Evolutionary conservation across 1,140 invertebrate genomes (phyloP).

Genomic region (Zaprionus vittiger): DNA sequence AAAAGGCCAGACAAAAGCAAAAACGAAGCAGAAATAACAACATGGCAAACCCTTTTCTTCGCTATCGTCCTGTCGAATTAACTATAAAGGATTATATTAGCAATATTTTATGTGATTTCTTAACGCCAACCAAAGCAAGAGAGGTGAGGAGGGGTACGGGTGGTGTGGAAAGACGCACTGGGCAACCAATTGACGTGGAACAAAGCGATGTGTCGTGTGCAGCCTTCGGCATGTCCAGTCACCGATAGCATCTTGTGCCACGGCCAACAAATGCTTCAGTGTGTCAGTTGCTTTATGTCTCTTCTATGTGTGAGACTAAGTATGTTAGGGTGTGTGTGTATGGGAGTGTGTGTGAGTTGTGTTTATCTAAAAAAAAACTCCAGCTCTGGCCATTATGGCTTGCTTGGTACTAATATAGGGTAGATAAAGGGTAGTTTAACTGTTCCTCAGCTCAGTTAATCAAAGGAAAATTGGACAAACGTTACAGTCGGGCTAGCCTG

Average conservation of each 20-base stretch:
- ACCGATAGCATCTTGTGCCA: constrained; percentile 45
- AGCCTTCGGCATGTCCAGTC: constrained; percentile 28
- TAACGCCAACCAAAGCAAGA: constrained; percentile 11
- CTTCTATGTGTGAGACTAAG: background rate
- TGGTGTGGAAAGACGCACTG: background rate
- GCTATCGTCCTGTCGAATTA: constrained; percentile 50
- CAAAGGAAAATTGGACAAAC: no score
- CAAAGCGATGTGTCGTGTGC: constrained; percentile 36
- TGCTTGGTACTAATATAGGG: constrained; percentile 5
- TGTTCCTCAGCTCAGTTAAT: no score
- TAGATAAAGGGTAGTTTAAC: no score
- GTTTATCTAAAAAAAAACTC: constrained; percentile 24
- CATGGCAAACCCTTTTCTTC: constrained; percentile 39
- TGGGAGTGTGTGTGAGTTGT: constrained; percentile 7
- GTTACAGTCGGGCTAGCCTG: no score
- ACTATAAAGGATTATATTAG: constrained; percentile 60
- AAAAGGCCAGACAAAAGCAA: constrained; percentile 44
- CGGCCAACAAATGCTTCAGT: constrained; percentile 42
- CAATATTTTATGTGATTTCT: constrained; percentile 62
- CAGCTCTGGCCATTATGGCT: constrained; percentile 36
- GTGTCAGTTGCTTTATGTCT: constrained; percentile 33
- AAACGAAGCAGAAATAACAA: constrained; percentile 33
- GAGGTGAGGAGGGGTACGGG: no score
- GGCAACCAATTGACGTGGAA: constrained; percentile 50
- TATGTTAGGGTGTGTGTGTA: constrained; percentile 12